Conservation (phyloP, 2,888 invertebrate genomes). For the Globia sparganii region DNA sequence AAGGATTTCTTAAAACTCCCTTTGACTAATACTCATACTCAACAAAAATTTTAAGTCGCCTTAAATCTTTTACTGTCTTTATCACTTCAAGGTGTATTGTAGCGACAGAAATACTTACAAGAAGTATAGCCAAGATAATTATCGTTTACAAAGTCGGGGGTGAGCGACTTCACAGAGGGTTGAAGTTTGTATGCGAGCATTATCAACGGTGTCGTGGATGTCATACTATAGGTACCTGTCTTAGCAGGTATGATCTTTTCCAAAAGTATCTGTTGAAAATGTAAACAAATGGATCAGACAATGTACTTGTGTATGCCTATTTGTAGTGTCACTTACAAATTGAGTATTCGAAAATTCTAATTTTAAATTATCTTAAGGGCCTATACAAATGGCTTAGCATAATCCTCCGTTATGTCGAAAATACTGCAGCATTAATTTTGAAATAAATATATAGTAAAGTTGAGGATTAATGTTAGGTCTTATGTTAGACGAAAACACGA, state of each 20-base stretch:
- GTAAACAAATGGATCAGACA: background rate
- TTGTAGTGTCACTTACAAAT: background rate
- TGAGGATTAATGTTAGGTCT: too few relatives aligned
- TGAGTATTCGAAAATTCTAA: too few relatives aligned
- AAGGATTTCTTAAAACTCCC: background rate
- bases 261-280: background rate
- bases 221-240: background rate
- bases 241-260: background rate
- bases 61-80: background rate
- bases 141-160: conserved; percentile 4
- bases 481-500: too few relatives aligned
- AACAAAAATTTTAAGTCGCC: background rate
- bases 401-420: too few relatives aligned
- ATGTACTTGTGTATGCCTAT: background rate
- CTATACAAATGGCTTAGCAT: too few relatives aligned
- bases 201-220: background rate
- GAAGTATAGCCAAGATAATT: background rate
- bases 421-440: too few relatives aligned
- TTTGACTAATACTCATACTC: background rate
- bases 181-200: background rate
- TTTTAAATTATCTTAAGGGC: background rate
- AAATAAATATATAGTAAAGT: too few relatives aligned
- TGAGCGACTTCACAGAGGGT: background rate
- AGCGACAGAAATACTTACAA: background rate
- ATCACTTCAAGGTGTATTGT: background rate